Percentiles rank a stretch among this genome's conserved stretches.
phyloP scores from a whole-genome alignment of 2,797 vertebrate genomes.

The Okamejei kenojei region DNA sequence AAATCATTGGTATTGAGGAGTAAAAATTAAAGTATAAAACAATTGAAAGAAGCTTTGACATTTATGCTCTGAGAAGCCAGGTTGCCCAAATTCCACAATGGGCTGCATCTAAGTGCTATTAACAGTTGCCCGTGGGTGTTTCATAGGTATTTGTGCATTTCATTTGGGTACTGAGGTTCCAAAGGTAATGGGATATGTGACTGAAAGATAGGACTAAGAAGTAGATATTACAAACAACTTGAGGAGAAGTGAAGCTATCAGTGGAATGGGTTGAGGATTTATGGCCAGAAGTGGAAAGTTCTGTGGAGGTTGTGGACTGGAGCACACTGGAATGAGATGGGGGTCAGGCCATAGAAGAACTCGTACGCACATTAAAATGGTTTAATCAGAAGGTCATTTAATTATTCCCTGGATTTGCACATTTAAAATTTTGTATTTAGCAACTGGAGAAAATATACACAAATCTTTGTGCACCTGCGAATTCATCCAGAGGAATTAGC shows the following conservation, averaged over 20 bases:
- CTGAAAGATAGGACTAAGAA: background rate
- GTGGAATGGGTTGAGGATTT: background rate
- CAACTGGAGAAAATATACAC: background rate
- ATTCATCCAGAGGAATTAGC: background rate
- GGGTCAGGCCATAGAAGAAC: background rate
- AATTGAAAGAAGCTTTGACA: background rate
- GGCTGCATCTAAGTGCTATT: background rate
- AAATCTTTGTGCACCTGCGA: background rate
- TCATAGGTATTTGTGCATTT: background rate
- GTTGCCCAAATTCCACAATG: too few relatives aligned
- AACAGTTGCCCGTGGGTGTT: background rate
- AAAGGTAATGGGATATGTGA: background rate
- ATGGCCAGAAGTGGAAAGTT: background rate
- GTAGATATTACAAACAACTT: background rate
- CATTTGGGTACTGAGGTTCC: too few relatives aligned
- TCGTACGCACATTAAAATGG: background rate
- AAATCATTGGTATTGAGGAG: background rate
- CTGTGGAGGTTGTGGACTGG: background rate
- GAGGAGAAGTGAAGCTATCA: background rate
- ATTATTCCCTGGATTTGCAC: too few relatives aligned
- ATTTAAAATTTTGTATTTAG: background rate
- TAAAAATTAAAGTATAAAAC: background rate
- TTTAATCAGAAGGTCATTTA: background rate
- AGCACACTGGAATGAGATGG: background rate
- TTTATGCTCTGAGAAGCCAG: background rate